Evolutionary conservation across 1,140 invertebrate species (phyloP).

Genomic region (Schlechtendalia chinensis): DNA sequence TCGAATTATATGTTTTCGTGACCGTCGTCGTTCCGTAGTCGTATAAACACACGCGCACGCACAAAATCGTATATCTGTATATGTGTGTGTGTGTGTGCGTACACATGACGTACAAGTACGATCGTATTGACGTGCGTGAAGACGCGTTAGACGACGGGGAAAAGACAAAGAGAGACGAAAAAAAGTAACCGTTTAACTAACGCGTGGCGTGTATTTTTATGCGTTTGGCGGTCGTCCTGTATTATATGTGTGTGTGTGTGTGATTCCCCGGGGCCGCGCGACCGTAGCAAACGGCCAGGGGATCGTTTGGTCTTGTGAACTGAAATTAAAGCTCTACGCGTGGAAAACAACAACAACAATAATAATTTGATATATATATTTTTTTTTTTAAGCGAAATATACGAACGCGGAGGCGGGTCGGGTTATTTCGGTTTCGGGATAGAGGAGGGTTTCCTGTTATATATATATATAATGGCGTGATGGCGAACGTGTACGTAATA

Average conservation of each 20-base stretch:
- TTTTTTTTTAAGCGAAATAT: constrained; percentile 13
- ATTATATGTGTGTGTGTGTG: not conserved
- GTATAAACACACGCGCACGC: not conserved
- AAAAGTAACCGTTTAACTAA: constrained; percentile 16
- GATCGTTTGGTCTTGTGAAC: constrained; percentile 1
- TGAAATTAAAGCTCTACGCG: constrained; percentile 39
- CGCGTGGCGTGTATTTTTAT: not conserved
- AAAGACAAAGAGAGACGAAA: not conserved
- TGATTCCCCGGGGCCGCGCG: constrained; percentile 25
- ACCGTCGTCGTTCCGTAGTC: constrained; percentile 22
- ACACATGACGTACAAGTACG: not conserved
- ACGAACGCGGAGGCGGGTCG: not conserved
- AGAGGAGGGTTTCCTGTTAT: constrained; percentile 5
- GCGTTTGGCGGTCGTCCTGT: too few species aligned
- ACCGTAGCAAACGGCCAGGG: not conserved
- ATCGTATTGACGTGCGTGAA: constrained; percentile 14
- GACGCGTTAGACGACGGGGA: constrained; percentile 24
- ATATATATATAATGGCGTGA: too few species aligned
- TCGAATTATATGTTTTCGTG: constrained; percentile 46
- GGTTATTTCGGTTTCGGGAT: not conserved
- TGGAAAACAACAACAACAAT: constrained; percentile 12
- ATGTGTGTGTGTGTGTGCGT: not conserved
- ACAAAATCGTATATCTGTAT: not conserved
- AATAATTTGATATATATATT: too few species aligned
- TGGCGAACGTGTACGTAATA: not conserved